A percentile compares a stretch with the other conserved stretches of the same genome.
Conservation (phyloP, 2,113 vertebrate species). For the Macrotus californicus region DNA sequence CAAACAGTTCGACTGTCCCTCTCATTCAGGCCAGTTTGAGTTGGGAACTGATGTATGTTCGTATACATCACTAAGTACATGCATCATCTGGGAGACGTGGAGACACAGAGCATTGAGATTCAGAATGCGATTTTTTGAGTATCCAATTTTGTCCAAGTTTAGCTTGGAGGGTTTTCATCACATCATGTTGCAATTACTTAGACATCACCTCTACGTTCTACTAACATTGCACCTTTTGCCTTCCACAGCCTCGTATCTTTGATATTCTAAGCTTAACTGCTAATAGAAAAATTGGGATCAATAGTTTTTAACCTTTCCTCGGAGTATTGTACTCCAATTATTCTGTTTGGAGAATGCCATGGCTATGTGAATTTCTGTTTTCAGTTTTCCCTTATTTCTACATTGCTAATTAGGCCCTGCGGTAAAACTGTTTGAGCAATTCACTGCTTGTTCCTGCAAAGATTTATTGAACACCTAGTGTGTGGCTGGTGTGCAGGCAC, state of each 20-base stretch:
- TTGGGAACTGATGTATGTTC: not conserved
- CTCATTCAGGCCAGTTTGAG: not conserved
- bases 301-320: not conserved
- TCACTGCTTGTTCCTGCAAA: not conserved
- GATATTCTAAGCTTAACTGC: not conserved
- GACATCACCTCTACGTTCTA: not conserved
- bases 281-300: not conserved
- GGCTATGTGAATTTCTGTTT: not conserved
- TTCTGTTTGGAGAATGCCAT: not conserved
- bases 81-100: not conserved
- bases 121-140: not conserved
- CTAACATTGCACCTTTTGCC: not conserved
- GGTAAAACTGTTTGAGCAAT: not conserved
- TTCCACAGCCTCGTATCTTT: not conserved
- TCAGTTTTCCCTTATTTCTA: not conserved
- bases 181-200: not conserved
- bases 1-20: not conserved
- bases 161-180: not conserved
- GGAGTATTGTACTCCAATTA: not conserved
- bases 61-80: not conserved
- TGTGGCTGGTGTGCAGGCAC: not conserved
- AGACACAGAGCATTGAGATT: not conserved
- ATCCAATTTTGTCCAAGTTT: not conserved
- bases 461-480: not conserved
- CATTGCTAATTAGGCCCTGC: constrained; percentile 26